Evolutionary conservation across 37 sponge, comb jelly and placozoan species (phyloP).

Genomic region (Agelas oroides): DNA sequence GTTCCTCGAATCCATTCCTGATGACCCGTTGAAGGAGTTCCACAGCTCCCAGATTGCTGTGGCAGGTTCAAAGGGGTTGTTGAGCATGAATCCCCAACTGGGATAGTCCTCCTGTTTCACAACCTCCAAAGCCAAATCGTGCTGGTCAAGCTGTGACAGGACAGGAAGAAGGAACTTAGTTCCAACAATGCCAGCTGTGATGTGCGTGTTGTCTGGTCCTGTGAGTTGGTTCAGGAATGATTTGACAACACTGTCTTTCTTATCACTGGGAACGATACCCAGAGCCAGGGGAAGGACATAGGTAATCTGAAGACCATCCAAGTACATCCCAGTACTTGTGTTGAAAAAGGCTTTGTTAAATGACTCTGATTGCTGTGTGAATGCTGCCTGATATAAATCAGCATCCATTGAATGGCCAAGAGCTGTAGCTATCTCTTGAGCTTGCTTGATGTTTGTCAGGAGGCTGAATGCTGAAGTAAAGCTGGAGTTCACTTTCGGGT

Average conservation of each 20-base stretch:
- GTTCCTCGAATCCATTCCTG: conserved; percentile 77
- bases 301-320: conserved; percentile 57
- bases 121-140: conserved; percentile 61
- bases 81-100: conserved; percentile 77
- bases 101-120: conserved; percentile 67
- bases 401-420: conserved; percentile 9
- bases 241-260: conserved; percentile 7
- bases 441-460: conserved; percentile 55
- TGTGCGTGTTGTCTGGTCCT: conserved; percentile 34
- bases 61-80: conserved; percentile 65
- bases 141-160: conserved; percentile 16
- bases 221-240: conserved; percentile 34
- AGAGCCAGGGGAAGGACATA: conserved; percentile 60
- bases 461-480: conserved; percentile 70
- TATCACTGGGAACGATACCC: conserved; percentile 40
- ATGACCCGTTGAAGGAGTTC: conserved; percentile 44
- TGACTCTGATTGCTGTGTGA: not conserved
- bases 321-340: conserved; percentile 6
- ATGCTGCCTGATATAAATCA: not conserved
- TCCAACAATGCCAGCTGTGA: conserved; percentile 69
- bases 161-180: conserved; percentile 56
- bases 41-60: conserved; percentile 81
- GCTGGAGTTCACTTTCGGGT: conserved; percentile 30
- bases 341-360: conserved; percentile 63
- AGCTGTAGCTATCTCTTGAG: conserved; percentile 44